A percentile compares a stretch with the other conserved stretches of the same genome.
Conservation (phyloP, 2,888 invertebrate genomes). For the Chaitophorus viminalis region DNA sequence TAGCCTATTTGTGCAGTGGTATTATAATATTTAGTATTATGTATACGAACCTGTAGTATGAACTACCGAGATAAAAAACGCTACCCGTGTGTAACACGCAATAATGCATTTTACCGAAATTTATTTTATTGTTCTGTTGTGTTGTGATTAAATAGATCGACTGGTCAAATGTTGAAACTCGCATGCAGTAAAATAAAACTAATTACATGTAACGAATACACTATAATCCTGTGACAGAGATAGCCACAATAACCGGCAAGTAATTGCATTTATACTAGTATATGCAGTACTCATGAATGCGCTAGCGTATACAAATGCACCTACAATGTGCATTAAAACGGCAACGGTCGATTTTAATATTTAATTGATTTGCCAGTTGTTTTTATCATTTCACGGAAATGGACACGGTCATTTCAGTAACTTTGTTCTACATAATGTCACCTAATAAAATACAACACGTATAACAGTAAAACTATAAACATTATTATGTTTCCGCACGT, state of each 20-base stretch:
- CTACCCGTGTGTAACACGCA: too few relatives aligned
- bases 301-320: too few relatives aligned
- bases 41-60: too few relatives aligned
- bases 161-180: too few relatives aligned
- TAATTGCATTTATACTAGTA: conserved; percentile 12
- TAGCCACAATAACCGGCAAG: neutral
- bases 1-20: neutral
- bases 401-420: neutral
- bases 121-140: neutral
- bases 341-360: neutral
- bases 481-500: neutral
- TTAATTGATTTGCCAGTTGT: neutral
- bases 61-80: too few relatives aligned
- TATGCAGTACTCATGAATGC: neutral
- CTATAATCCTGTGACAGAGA: neutral
- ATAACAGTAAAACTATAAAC: conserved; percentile 9
- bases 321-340: neutral
- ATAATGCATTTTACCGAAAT: too few relatives aligned
- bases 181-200: neutral
- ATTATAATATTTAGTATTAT: neutral
- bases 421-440: neutral
- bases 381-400: conserved; percentile 6
- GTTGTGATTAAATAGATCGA: too few relatives aligned
- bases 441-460: conserved; percentile 39
- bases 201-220: neutral